Evolutionary conservation across 2,797 vertebrate species (phyloP).

Genomic region (Miichthys miiuy): DNA sequence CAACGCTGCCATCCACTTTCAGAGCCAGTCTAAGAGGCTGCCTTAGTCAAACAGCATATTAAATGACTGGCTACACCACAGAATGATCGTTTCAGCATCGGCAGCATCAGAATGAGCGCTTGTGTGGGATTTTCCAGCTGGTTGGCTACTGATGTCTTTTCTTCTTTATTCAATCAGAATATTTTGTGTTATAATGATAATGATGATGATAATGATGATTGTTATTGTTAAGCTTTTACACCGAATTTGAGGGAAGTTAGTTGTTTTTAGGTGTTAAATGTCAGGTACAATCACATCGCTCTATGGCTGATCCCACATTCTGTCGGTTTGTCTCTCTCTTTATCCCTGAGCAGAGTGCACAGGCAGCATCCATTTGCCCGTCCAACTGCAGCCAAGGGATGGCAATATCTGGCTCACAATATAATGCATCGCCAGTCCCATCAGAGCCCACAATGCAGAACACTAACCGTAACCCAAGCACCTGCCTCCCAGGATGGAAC

Average conservation of each 20-base stretch:
- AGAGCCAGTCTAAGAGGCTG: constrained; percentile 34
- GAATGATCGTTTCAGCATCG: constrained; percentile 14
- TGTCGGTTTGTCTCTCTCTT: constrained; percentile 43
- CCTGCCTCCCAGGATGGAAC: constrained; percentile 69
- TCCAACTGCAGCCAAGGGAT: constrained; percentile 60
- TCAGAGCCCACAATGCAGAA: constrained; percentile 80
- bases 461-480: constrained; percentile 69
- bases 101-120: constrained; percentile 17
- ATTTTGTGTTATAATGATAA: constrained; percentile 33
- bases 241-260: not conserved
- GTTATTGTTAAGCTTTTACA: constrained; percentile 29
- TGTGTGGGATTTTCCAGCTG: constrained; percentile 44
- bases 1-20: constrained; percentile 37
- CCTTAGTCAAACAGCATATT: constrained; percentile 55
- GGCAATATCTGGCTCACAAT: constrained; percentile 72
- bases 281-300: constrained; percentile 22
- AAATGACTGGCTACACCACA: constrained; percentile 38
- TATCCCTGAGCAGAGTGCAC: constrained; percentile 51
- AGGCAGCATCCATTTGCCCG: constrained; percentile 61
- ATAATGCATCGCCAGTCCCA: constrained; percentile 79
- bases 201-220: constrained; percentile 34
- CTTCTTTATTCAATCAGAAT: constrained; percentile 34
- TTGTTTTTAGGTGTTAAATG: constrained; percentile 36
- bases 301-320: constrained; percentile 22
- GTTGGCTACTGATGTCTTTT: constrained; percentile 22